Evolutionary conservation across 2,797 vertebrate genomes (phyloP).

Genomic region (Megaceryle alcyon): DNA sequence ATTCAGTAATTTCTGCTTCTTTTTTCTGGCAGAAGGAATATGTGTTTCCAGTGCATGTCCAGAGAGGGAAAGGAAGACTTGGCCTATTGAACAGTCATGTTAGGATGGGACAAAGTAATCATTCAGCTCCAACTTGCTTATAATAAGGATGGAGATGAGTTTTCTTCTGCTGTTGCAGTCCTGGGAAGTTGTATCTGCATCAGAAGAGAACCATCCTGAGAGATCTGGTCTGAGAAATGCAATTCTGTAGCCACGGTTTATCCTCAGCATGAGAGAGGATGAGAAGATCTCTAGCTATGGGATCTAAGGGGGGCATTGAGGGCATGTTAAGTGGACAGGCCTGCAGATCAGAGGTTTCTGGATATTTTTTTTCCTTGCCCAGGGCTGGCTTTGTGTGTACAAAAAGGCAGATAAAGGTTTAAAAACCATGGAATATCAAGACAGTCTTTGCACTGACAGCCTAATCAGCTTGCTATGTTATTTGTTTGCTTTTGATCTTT

Average conservation of each 20-base stretch:
- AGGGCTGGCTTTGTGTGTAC: neutral
- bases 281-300: neutral
- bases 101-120: neutral
- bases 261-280: neutral
- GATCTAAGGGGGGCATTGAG: neutral
- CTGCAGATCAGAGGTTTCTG: neutral
- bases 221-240: neutral
- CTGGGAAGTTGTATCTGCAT: neutral
- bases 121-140: neutral
- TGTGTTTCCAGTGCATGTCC: neutral
- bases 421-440: neutral
- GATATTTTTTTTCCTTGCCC: neutral
- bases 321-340: neutral
- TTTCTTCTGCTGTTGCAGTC: neutral
- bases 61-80: neutral
- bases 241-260: neutral
- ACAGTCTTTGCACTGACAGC: neutral
- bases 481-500: constrained; percentile 15
- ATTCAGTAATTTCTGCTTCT: neutral
- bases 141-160: neutral
- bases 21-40: neutral
- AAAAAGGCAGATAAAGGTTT: neutral
- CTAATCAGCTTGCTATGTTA: neutral
- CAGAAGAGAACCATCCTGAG: neutral
- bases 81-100: neutral